phyloP scores from a whole-genome alignment of 1,140 invertebrate species.

The Pachypeltis micranthus region DNA sequence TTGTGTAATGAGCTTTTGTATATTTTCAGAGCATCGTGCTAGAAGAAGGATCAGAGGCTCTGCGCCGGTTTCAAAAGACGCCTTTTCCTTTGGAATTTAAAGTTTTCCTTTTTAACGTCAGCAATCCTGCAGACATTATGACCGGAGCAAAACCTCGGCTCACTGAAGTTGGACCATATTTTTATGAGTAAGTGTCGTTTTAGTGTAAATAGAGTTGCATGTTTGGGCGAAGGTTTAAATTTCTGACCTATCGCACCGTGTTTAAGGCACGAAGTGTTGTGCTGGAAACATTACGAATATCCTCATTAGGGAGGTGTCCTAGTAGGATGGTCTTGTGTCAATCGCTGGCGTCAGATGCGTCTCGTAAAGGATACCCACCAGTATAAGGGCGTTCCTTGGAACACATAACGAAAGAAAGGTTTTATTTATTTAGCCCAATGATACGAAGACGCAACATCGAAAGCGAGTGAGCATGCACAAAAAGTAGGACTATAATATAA shows the following conservation, averaged over 20 bases:
- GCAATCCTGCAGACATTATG: conserved; percentile 44
- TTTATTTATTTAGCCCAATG: too few relatives aligned
- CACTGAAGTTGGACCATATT: conserved; percentile 40
- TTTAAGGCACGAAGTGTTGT: neutral
- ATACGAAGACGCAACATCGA: too few relatives aligned
- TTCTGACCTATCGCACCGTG: neutral
- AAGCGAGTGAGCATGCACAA: too few relatives aligned
- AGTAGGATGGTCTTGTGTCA: neutral
- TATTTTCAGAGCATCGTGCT: conserved; percentile 17
- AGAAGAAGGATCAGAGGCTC: neutral
- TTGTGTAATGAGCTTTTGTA: too few relatives aligned
- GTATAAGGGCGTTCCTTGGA: too few relatives aligned
- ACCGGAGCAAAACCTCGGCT: conserved; percentile 37
- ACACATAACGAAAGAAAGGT: too few relatives aligned
- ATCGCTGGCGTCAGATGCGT: neutral
- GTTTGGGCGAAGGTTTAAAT: too few relatives aligned
- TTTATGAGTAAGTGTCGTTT: conserved; percentile 11
- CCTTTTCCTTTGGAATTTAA: conserved; percentile 41
- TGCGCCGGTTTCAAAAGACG: neutral
- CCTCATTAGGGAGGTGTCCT: neutral
- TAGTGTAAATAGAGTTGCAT: neutral
- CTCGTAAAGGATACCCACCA: neutral
- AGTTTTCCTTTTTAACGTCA: conserved; percentile 52
- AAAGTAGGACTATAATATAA: too few relatives aligned
- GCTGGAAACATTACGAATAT: neutral